phyloP scores from a whole-genome alignment of 2,888 invertebrate genomes.

The Tenthredo mesomela region DNA sequence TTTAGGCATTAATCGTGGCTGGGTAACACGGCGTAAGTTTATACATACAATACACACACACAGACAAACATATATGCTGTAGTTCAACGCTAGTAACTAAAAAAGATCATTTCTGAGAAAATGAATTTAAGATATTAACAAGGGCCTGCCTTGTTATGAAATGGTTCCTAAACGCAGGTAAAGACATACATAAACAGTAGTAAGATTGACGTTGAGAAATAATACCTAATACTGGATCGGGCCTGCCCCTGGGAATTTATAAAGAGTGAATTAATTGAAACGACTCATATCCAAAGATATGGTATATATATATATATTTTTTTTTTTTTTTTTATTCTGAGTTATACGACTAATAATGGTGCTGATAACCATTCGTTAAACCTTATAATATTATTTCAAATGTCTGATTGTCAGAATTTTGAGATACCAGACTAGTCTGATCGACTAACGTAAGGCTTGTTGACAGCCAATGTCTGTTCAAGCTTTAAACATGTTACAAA shows the following conservation, averaged over 20 bases:
- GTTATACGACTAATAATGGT: conserved; percentile 18
- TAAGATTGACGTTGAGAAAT: background rate
- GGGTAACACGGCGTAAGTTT: background rate
- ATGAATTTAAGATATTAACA: conserved; percentile 23
- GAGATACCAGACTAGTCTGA: conserved; percentile 20
- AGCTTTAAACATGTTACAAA: background rate
- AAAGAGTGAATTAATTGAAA: background rate
- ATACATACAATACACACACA: background rate
- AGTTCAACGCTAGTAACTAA: conserved; percentile 1
- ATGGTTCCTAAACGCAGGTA: conserved; percentile 51
- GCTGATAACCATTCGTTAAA: conserved; percentile 40
- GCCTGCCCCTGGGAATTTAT: background rate
- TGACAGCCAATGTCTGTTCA: background rate
- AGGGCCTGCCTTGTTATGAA: conserved; percentile 31
- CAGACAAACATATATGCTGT: background rate
- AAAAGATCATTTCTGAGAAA: background rate
- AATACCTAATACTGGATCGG: background rate
- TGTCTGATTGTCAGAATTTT: background rate
- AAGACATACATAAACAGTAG: conserved; percentile 34
- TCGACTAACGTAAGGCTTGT: background rate
- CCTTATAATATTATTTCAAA: background rate
- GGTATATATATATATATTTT: background rate
- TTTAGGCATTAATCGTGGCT: conserved; percentile 41
- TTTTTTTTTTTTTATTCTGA: background rate
- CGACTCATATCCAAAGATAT: background rate